Evolutionary conservation across 2,888 invertebrate genomes (phyloP), one percentile per base, ranked within the genome.

Genomic region (Ceraclea dissimilis): DNA sequence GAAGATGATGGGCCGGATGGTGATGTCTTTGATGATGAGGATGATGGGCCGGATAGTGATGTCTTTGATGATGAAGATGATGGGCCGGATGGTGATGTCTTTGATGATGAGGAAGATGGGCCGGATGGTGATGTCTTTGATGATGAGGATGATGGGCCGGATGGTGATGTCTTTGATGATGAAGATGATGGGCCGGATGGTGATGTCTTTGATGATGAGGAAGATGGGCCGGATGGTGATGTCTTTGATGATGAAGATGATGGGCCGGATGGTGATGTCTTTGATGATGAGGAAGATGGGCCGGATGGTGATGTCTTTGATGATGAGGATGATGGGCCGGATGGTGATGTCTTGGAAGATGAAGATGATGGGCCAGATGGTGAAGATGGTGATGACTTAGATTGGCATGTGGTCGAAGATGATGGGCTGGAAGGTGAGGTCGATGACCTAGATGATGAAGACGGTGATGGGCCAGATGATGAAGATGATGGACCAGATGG

Each of bases 281-380:
- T 16, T 22, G 33, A 13, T 1, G 47, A 2, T 13, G 47, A 16
- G 2, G 47, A 10, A 17, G 10, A 6, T 10, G 47, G 18, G 22
- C 17, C n/a, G 13, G 46, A 17, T 52, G 19, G 64, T 66, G 67
- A 65, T 66, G 62, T 58, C 55, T 52, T 47, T 71, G 68, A 75
- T 17, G 22, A 6, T 71, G 68, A 75, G 13, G 22, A 6, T 1
- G 34, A 18, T 8, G 31, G 50, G 1, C 16, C 10, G 50, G 50
- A 8, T 8, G 33, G 50, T n/a, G 16, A 11, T 16, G 16, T 5
- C 5, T n/a, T 43, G n/a, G 43, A 5, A 5, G 43, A 5, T 43
- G 43, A n/a, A 5, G 43, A 16, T 43, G 43, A 5, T 17, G 43
- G 43, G 5, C 43, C 43, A 2, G 43, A 16, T 43, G 43, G 43